Conservation (phyloP, 2,113 vertebrate genomes). For the Grus americana region DNA sequence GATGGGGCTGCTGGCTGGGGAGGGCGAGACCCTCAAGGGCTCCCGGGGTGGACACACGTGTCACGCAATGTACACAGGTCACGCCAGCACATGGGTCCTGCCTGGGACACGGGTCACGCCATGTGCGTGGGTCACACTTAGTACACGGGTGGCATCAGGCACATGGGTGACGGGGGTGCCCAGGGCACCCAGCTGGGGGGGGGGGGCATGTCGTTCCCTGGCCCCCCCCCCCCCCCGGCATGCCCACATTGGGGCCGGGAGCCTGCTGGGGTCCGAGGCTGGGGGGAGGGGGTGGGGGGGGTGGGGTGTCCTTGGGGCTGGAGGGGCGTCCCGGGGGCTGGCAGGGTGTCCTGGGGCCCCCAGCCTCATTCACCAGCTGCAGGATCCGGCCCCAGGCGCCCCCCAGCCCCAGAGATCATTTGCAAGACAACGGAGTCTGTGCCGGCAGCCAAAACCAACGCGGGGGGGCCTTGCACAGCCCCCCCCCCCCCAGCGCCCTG, state of each 20-base stretch:
- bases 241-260: too few relatives aligned
- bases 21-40: background rate
- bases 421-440: conserved; percentile 14
- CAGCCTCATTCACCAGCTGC: background rate
- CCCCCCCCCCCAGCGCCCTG: background rate
- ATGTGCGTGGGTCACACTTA: background rate
- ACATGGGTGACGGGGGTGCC: background rate
- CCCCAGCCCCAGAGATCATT: background rate
- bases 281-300: too few relatives aligned
- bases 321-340: too few relatives aligned
- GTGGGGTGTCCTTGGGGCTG: too few relatives aligned
- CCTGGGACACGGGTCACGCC: background rate
- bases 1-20: background rate
- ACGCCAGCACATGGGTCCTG: background rate
- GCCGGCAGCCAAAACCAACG: background rate
- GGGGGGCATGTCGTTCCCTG: too few relatives aligned
- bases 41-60: background rate
- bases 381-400: background rate
- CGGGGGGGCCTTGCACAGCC: background rate
- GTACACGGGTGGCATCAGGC: background rate
- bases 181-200: background rate
- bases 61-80: background rate
- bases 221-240: too few relatives aligned
- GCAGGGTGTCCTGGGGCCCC: background rate
- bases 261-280: background rate